Base-by-base conservation (phyloP, 2,888 invertebrate genomes). In the Auanema sp. region DNA sequence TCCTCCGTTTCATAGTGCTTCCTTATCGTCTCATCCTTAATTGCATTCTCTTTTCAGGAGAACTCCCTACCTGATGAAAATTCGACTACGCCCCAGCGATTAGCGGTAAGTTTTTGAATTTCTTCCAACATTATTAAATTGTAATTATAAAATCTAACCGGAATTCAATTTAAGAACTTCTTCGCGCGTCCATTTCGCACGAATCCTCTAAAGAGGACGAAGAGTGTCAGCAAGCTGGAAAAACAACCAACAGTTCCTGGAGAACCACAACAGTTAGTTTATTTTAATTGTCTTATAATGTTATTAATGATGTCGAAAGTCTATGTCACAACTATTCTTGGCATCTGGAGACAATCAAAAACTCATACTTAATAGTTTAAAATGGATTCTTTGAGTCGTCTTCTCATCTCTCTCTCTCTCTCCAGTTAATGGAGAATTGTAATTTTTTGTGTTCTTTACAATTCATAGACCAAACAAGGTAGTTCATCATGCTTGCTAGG, bases 211-310 rank as follows among this genome's bases (percentile, higher is more conserved):
- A 83, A 83, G 68, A 70, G 83, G 54, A 82, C 83, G 43, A 83
- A 83, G 60, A 83, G 83, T 66, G 83, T 83, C 40, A 78, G 81
- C 56, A 83, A 83, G 63, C 65, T 83, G 66, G 81, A 77, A 47
- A 73, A 73, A 53, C 52, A 59, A 2, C 6, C 47, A 21, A 47
- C 18, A 8, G 16, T 11, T 16, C 47, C 62, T 42, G 69, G 64
- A 52, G 53, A 33, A 33, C 60, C 6, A 40, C 72, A 72, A 59
- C 63, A 66, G 72, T 72, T 47, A 63, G 72, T 69, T 33, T 8
- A 5, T 33, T 33, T 33, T 33, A 33, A 5, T 33, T 8, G 4
- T 33, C 33, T n/a, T n/a, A n/a, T n/a, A n/a, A n/a, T n/a, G n/a
- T n/a, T n/a, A n/a, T n/a, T n/a, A n/a, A n/a, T n/a, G n/a, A n/a